Evolutionary conservation across 2,113 vertebrate genomes (phyloP), one percentile per base, ranked within the genome.

Genomic region (Pomatorhinus ruficollis): DNA sequence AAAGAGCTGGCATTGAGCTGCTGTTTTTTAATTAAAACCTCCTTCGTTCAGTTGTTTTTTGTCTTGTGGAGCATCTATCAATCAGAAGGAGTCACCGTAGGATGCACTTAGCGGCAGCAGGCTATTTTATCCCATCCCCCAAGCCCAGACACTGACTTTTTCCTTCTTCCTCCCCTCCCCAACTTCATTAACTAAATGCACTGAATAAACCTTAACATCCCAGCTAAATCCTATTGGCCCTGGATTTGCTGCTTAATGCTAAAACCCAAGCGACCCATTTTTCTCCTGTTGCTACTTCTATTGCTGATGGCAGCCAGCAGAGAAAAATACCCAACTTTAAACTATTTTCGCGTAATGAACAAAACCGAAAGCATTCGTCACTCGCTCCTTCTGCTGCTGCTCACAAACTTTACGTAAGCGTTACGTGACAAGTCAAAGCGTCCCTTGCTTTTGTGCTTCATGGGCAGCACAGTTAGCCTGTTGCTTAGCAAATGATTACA

Each of bases 221-320:
- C 97, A 91, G 96, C 97, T 98, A 99, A 99, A 99, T 99, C 98
- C 98, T 98, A 98, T 98, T 98, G 98, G 97, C 97, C 84, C 88
- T 90, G 99, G 98, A 99, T 99, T 99, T 99, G 97, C 98, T 98
- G 94, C 98, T 98, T 98, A 99, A 99, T 97, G 97, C 98, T 99
- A 99, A 99, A 98, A 98, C 97, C 97, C 94, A 93, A 96, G 94
- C 91, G 97, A 97, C 97, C 97, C 92, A 98, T 97, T 97, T 98
- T 97, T 92, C 96, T 95, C 95, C 90, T 96, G 97, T 97, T 96
- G 95, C 96, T 97, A 96, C 90, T 87, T 93, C 91, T 75, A 93
- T 72, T 83, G 83, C 90, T 96, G 94, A 92, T 90, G 80, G 95
- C 93, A 97, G 89, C 79, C 82, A 77, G 90, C 64, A 86, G 66